Conservation (phyloP, 2,797 vertebrate species). For the Platyrinchus mystaceus region DNA sequence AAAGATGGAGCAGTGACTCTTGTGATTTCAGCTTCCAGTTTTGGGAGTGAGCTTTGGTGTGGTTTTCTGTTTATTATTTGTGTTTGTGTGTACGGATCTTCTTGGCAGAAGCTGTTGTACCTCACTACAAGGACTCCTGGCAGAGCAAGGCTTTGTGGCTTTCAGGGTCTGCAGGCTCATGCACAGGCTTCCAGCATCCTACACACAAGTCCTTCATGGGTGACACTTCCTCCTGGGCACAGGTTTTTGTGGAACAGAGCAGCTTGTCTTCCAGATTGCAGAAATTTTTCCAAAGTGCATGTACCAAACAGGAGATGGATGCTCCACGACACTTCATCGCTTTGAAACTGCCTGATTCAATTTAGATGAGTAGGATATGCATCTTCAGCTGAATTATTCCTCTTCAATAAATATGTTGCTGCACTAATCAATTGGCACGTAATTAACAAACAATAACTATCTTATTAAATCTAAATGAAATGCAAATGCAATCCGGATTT, state of each 20-base stretch:
- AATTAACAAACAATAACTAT: slow-evolving; percentile 47
- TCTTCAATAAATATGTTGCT: slow-evolving; percentile 56
- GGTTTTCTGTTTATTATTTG: not conserved
- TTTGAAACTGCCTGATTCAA: slow-evolving; percentile 27
- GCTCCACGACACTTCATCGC: not conserved
- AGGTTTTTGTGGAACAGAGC: not conserved
- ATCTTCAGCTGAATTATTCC: slow-evolving; percentile 37
- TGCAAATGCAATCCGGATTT: not conserved
- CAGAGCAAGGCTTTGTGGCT: not conserved
- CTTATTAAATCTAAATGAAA: slow-evolving; percentile 41
- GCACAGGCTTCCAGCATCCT: not conserved
- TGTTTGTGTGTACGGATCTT: not conserved
- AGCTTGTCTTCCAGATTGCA: not conserved
- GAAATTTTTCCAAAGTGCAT: not conserved
- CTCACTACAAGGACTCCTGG: not conserved
- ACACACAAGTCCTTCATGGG: not conserved
- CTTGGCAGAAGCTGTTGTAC: not conserved
- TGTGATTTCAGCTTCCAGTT: not conserved
- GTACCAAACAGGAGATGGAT: not conserved
- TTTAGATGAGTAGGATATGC: not conserved
- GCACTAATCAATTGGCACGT: slow-evolving; percentile 5
- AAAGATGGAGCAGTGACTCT: not conserved
- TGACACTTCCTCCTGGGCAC: not conserved
- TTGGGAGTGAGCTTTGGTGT: not conserved
- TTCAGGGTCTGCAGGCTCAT: not conserved